phyloP scores from a whole-genome alignment of 2,888 invertebrate genomes.

The Hydropsyche betteni region DNA sequence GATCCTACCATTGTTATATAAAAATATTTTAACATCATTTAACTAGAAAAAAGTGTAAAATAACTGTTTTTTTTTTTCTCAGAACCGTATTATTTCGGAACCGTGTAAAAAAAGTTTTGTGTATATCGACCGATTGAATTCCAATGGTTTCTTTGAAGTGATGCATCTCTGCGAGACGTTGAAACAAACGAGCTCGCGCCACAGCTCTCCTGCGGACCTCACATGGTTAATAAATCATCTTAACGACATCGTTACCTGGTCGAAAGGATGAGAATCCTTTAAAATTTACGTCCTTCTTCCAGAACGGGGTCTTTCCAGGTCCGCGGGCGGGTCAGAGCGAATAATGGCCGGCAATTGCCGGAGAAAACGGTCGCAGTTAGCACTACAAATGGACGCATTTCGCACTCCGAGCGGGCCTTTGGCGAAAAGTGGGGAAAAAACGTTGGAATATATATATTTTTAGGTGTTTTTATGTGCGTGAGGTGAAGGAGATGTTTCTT shows the following conservation, averaged over 20 bases:
- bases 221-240: constrained; percentile 48
- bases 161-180: constrained; percentile 41
- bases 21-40: too few relatives aligned
- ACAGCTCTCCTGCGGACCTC: background rate
- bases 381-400: constrained; percentile 33
- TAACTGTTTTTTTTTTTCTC: too few relatives aligned
- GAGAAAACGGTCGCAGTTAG: constrained; percentile 32
- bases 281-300: constrained; percentile 31
- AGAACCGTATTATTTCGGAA: too few relatives aligned
- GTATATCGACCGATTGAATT: too few relatives aligned
- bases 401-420: background rate
- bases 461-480: too few relatives aligned
- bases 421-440: background rate
- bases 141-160: constrained; percentile 39
- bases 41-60: too few relatives aligned
- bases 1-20: too few relatives aligned
- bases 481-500: constrained; percentile 4
- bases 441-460: too few relatives aligned
- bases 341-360: constrained; percentile 27
- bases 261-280: background rate
- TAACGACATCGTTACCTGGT: constrained; percentile 48
- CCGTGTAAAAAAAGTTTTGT: too few relatives aligned
- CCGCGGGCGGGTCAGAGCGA: constrained; percentile 17
- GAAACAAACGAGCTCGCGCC: background rate
- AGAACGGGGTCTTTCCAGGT: background rate